Base-by-base conservation (phyloP, 2,888 invertebrate species). In the Dioctria rufipes region DNA sequence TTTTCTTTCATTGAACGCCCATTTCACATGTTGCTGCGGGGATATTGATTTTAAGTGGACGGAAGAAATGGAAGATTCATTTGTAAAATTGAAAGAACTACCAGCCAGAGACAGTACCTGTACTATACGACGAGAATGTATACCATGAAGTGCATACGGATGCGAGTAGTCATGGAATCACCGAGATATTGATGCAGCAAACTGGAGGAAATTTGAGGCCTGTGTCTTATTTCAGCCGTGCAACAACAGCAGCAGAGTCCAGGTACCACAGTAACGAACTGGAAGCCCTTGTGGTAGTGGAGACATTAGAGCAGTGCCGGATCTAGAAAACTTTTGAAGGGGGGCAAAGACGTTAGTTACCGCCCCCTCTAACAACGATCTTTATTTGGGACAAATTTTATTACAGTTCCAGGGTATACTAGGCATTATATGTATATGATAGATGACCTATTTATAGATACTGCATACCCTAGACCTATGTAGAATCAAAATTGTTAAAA, bases 91-190 rank as follows among this genome's bases (percentile, higher is more conserved):
- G 5, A 69, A 69, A 9, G 49, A 69, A 13, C 5, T 69, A 25
- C 46, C 4, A 49, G 11, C 37, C 46, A 69, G 8, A n/a, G 69
- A 69, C 71, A 8, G 6, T 71, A 54, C 51, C 49, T 71, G 9
- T 42, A 1, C 25, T 51, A 37, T 71, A 51, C 46, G 39, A 6
- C 46, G 58, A 58, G 6, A 25, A 11, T 43, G 4, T 3, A 8
- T 2, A 51, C n/a, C 4, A 71, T 11, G 43, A 58, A 58, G 58
- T 58, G 8, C 58, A 58, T 58, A 58, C 58, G 63, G 40, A 46
- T 8, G n/a, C 42, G 42, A 8, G 8, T 13, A 63, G 4, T 37
- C 40, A 63, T 5, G 37, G 3, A 67, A 58, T 25, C 6, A 8
- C 11, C 8, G 66, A 6, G 6, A 63, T 63, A 63, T 11, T 63